These are phyloP conservation scores for Nasonia oneida DNA, from an alignment of 2,888 invertebrate genomes.

Conservation along the genomic window DNA sequence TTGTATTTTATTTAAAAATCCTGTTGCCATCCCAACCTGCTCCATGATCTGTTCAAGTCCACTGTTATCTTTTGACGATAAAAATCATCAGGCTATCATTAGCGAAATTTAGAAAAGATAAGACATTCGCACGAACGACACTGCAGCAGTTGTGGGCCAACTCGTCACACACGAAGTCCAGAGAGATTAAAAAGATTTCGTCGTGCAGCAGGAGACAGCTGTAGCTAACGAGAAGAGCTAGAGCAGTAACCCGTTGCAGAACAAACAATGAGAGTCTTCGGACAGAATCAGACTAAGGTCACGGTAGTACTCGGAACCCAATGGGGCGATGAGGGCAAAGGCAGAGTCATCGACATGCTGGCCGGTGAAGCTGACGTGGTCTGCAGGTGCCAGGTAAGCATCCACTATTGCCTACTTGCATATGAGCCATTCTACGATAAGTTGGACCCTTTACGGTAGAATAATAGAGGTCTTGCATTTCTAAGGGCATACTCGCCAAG, in stretches of 20 bases:
- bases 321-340: slow-evolving; percentile 99
- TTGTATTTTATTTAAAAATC: no score
- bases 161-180: background rate
- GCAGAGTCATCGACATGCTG: slow-evolving; percentile 98
- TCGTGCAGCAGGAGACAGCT: slow-evolving; percentile 69
- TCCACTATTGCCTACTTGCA: background rate
- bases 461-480: no score
- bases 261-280: slow-evolving; percentile 77
- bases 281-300: slow-evolving; percentile 82
- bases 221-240: slow-evolving; percentile 78
- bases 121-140: background rate
- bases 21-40: no score
- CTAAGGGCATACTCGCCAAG: no score
- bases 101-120: no score
- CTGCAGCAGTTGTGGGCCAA: background rate
- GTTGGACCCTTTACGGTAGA: no score
- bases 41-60: no score
- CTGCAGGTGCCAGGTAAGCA: slow-evolving; percentile 95
- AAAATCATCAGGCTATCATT: no score
- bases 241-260: slow-evolving; percentile 75
- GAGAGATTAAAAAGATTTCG: slow-evolving; percentile 2
- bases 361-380: slow-evolving; percentile 94
- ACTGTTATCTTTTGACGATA: no score
- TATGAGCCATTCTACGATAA: background rate
- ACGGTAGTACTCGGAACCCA: slow-evolving; percentile 98